Conservation (phyloP, 2,113 vertebrate species). For the Pachyramphus minor region DNA sequence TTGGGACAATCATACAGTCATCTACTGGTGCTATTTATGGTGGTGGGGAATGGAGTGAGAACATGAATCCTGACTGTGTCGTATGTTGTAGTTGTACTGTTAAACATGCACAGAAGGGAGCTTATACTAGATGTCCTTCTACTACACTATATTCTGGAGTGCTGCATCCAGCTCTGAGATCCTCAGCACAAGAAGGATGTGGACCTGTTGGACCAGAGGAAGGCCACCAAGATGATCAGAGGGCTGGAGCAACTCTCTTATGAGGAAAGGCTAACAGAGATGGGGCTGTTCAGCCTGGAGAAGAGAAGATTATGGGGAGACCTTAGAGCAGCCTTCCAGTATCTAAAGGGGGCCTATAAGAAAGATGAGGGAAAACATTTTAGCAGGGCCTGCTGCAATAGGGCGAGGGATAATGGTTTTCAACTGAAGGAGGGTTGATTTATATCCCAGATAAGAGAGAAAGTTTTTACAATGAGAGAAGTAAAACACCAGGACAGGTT, state of each 20-base stretch:
- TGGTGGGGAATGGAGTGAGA: background rate
- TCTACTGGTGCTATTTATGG: background rate
- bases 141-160: background rate
- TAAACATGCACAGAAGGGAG: background rate
- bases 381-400: background rate
- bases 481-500: background rate
- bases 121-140: fast-evolving
- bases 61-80: background rate
- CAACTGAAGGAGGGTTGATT: background rate
- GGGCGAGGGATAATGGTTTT: background rate
- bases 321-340: background rate
- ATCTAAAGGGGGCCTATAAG: background rate
- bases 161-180: background rate
- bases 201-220: background rate
- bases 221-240: background rate
- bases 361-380: background rate
- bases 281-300: background rate
- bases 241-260: background rate
- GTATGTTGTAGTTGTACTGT: background rate
- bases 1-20: background rate
- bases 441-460: background rate
- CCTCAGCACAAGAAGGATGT: background rate
- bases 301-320: background rate
- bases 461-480: background rate
- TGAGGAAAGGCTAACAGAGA: background rate